Conservation (phyloP, 2,113 vertebrate genomes). For the Psettodes erumei region DNA sequence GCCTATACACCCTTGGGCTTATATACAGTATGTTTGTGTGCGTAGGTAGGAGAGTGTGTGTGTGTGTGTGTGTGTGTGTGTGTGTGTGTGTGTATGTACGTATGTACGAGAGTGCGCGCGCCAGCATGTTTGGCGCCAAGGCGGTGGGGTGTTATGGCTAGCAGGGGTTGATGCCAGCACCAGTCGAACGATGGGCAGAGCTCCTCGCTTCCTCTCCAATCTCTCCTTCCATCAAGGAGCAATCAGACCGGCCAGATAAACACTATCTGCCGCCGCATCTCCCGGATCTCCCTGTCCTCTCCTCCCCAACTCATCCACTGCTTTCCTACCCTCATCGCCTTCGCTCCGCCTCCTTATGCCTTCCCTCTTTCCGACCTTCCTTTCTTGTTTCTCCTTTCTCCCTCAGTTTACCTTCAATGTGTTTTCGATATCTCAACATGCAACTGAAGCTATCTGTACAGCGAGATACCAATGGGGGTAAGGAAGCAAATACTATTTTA, state of each 20-base stretch:
- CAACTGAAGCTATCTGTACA: slow-evolving; percentile 22
- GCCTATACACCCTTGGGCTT: no score
- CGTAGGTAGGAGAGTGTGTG: no score
- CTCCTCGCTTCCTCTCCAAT: slow-evolving; percentile 66
- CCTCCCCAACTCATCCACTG: slow-evolving; percentile 18
- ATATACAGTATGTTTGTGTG: no score
- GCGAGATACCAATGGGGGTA: neutral
- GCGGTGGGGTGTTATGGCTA: slow-evolving; percentile 81
- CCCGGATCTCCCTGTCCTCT: slow-evolving; percentile 40
- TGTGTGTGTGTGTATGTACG: slow-evolving; percentile 28
- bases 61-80: slow-evolving; percentile 9
- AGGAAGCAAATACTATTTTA: no score
- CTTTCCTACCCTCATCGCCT: slow-evolving; percentile 39
- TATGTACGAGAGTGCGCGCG: neutral
- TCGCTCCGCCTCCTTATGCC: neutral
- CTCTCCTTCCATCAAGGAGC: slow-evolving; percentile 65
- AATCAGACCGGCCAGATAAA: slow-evolving; percentile 75
- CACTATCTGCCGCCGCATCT: slow-evolving; percentile 76
- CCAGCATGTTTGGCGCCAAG: slow-evolving; percentile 75
- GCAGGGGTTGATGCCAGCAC: slow-evolving; percentile 52
- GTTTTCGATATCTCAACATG: slow-evolving; percentile 16
- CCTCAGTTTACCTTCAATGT: neutral
- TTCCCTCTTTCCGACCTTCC: neutral
- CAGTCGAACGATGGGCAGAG: slow-evolving; percentile 66
- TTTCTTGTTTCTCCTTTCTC: neutral